Base-by-base conservation (phyloP, 2,888 invertebrate genomes). In the Ichneumoninae sp. region DNA sequence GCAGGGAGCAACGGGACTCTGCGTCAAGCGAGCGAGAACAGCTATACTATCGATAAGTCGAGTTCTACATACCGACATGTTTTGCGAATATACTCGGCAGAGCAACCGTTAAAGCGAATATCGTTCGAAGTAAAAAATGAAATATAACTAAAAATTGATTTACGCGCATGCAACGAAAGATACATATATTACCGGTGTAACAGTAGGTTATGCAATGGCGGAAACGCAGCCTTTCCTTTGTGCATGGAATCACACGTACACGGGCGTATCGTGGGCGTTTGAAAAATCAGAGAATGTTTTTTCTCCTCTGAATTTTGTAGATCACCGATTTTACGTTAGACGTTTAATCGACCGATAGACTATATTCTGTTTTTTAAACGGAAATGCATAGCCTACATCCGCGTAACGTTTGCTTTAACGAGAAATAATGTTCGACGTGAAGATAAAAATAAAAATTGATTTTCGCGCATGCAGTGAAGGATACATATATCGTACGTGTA, bases 1-100 rank as follows among this genome's bases (percentile, higher is more conserved):
- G 60, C n/a, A 60, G n/a, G 36, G 44, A 16, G 60, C 47, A 72
- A 72, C 30, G 30, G 44, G 72, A 44, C 72, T 16, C n/a, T 16
- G 6, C 22, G 57, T 1, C 57, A 4, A 57, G 26, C 10, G 71
- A n/a, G 8, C 26, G 22, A 3, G 44, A 57, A 33, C 22, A 40
- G 60, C 60, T 60, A 47, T 47, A 60, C 44, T 30, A n/a, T 10
- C n/a, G 44, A 60, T 26, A 22, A n/a, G 40, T 30, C 44, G 72
- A 6, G 22, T 16, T 60, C 22, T 44, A 10, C 60, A n/a, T 30
- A 60, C 26, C 72, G 16, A 72, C 22, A 52, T 16, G 40, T 71
- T 57, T 71, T 30, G 40, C 40, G 8, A 10, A 40, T 40, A 10
- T 40, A 40, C 40, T 40, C 10, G 40, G 0, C 10, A 40, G 40